phyloP scores from a whole-genome alignment of 1,140 invertebrate species.

The Saccostrea echinata region DNA sequence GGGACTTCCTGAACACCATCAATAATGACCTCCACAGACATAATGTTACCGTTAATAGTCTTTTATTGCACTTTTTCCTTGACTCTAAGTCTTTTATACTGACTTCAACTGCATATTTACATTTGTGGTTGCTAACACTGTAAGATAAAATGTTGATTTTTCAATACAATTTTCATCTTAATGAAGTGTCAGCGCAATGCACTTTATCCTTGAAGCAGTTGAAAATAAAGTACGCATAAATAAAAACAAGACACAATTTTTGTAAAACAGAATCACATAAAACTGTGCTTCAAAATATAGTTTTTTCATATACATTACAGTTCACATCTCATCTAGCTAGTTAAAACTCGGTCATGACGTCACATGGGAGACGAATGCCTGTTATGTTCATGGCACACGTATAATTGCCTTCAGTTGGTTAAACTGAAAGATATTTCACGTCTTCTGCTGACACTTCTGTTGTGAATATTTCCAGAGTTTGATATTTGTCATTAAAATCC shows the following conservation, averaged over 20 bases:
- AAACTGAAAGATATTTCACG: neutral
- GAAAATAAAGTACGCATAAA: no score
- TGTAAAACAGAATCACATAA: no score
- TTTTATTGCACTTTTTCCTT: neutral
- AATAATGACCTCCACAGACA: neutral
- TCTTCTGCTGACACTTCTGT: neutral
- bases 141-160: neutral
- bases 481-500: slow-evolving; percentile 51
- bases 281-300: no score
- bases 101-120: neutral
- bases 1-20: neutral
- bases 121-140: neutral
- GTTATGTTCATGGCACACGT: neutral
- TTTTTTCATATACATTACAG: neutral
- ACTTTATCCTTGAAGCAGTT: neutral
- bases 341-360: neutral
- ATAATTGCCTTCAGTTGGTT: neutral
- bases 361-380: neutral
- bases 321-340: neutral
- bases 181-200: neutral
- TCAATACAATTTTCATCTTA: neutral
- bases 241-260: no score
- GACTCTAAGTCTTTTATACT: neutral
- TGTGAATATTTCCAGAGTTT: slow-evolving; percentile 48
- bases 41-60: neutral